Evolutionary conservation across 2,113 vertebrate species (phyloP), one percentile per base, ranked within the genome.

Genomic region (Orientallactaga bullata): DNA sequence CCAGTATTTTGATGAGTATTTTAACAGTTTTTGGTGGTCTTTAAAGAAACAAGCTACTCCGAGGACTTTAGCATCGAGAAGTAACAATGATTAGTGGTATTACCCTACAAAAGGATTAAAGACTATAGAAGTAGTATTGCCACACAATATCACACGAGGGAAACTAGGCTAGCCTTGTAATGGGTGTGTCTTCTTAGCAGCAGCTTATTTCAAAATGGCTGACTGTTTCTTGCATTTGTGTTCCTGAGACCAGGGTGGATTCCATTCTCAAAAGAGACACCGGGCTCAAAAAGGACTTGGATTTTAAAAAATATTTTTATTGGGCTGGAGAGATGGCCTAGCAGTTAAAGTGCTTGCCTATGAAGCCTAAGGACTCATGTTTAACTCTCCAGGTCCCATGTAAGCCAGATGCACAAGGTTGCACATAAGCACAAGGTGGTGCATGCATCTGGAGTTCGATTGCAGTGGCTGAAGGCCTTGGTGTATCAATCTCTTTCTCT

Each of bases 131-230:
- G 77, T 47, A 85, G 2, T 55, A 35, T 61, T 85, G 60, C 13
- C 63, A 39, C 63, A 58, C 5, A 72, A 78, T 78, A n/a, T 47
- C 85, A 81, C 65, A 77, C 65, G 66, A 89, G 35, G 18, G 82
- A 77, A 93, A 82, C 37, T 21, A 63, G 84, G 74, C 85, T 92
- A 94, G 35, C 82, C 89, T 95, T 91, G 84, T 58, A 60, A 78
- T 63, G 74, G 18, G 61, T 73, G 35, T 71, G 26, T 82, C 65
- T 76, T 92, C 73, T 83, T 65, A 65, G 65, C 63, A 66, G n/a
- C 63, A 91, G 42, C 69, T 84, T 7, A 7, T 94, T 89, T 78
- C 18, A 60, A 85, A 51, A n/a, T 77, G 82, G 17, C 77, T 39
- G 23, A 15, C 32, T 82, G 35, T 66, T 47, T 32, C 18, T 11